Conservation (phyloP, 2,113 vertebrate genomes). For the Ammodytes dubius region DNA sequence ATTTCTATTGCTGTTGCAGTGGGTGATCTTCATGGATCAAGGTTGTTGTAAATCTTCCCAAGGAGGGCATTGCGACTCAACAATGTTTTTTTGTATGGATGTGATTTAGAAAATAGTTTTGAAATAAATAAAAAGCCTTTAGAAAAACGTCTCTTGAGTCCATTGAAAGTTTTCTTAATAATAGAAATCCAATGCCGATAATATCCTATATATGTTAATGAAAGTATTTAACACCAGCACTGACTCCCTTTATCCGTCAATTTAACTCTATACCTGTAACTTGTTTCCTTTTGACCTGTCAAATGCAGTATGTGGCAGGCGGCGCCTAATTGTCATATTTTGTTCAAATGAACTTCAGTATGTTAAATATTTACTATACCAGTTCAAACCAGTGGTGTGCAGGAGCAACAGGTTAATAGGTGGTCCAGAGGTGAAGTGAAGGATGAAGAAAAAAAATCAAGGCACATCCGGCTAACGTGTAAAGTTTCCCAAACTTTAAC, state of each 20-base stretch:
- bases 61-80: neutral
- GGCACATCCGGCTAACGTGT: slow-evolving; percentile 23
- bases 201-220: neutral
- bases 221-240: neutral
- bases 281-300: neutral
- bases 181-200: neutral
- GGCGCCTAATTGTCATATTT: neutral
- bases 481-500: neutral
- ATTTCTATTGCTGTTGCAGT: neutral
- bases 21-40: neutral
- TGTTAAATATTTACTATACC: neutral
- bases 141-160: slow-evolving; percentile 6
- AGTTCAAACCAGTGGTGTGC: neutral
- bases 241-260: neutral
- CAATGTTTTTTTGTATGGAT: slow-evolving; percentile 39
- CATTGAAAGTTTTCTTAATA: neutral
- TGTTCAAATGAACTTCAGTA: neutral
- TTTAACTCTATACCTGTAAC: neutral
- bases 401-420: neutral
- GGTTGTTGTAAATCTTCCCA: slow-evolving; percentile 36
- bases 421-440: neutral
- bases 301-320: neutral
- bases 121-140: slow-evolving; percentile 33
- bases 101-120: slow-evolving; percentile 30
- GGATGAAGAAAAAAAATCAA: neutral